Percentiles rank a stretch among this genome's conserved stretches.
Conservation (phyloP, 2,113 vertebrate species). For the Hyperoodon ampullatus region DNA sequence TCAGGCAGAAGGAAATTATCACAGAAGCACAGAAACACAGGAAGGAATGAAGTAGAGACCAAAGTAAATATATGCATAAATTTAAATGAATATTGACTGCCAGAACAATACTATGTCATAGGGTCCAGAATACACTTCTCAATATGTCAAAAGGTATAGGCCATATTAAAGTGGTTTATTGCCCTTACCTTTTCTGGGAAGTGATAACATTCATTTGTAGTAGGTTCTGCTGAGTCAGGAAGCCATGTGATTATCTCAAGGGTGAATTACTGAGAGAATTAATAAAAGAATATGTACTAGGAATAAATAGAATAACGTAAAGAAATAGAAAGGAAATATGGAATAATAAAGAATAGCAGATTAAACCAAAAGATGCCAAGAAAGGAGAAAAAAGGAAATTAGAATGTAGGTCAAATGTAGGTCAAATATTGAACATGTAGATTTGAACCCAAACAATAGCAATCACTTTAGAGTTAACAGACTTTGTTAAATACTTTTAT, state of each 20-base stretch:
- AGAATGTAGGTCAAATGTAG: neutral
- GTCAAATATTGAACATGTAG: neutral
- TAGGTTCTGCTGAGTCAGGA: neutral
- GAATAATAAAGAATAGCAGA: neutral
- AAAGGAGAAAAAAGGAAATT: constrained; percentile 10
- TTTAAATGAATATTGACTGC: neutral
- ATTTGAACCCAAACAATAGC: neutral
- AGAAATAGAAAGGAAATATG: neutral
- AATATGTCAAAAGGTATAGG: neutral
- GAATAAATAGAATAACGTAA: neutral
- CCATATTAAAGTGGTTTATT: neutral
- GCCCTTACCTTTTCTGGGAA: neutral
- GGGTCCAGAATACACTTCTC: neutral
- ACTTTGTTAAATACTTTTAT: neutral
- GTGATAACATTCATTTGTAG: neutral
- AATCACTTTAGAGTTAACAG: neutral
- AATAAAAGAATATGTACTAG: neutral
- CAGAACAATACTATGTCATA: neutral
- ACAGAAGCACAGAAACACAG: neutral
- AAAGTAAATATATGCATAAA: neutral
- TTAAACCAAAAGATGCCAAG: neutral
- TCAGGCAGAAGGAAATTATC: neutral
- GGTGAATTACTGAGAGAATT: neutral
- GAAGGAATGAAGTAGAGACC: neutral
- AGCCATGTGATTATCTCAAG: neutral